Conservation (phyloP, 2,888 invertebrate species). For the Aquatica leii region DNA sequence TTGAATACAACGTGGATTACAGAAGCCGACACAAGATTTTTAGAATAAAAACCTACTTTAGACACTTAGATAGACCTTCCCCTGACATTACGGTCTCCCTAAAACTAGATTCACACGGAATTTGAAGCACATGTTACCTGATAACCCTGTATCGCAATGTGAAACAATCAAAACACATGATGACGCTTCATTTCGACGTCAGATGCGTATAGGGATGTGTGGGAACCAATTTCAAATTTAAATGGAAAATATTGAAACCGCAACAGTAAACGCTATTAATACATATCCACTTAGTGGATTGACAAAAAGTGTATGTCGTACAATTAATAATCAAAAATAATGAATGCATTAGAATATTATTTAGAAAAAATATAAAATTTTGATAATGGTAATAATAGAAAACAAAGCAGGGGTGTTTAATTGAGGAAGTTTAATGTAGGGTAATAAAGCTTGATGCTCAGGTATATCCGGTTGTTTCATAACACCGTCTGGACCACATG, state of each 20-base stretch:
- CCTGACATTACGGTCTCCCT: conserved; percentile 9
- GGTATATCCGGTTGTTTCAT: conserved; percentile 34
- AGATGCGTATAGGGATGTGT: conserved; percentile 34
- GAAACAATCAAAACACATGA: conserved; percentile 30
- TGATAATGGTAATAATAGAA: not conserved
- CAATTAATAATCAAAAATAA: too few relatives aligned
- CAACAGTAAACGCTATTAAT: not conserved
- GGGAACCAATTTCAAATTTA: conserved; percentile 18
- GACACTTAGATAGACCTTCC: too few relatives aligned
- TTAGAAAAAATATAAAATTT: too few relatives aligned
- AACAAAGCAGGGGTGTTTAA: conserved; percentile 9
- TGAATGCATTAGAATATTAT: too few relatives aligned
- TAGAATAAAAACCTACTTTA: too few relatives aligned
- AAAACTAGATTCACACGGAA: conserved; percentile 31
- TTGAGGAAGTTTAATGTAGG: conserved; percentile 17
- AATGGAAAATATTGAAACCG: not conserved
- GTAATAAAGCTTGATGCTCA: conserved; percentile 23
- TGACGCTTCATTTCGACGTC: conserved; percentile 25
- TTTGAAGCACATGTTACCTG: conserved; percentile 30
- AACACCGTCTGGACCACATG: conserved; percentile 39
- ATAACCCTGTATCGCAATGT: conserved; percentile 29
- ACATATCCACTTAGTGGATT: too few relatives aligned
- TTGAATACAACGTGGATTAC: too few relatives aligned
- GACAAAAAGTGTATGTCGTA: too few relatives aligned
- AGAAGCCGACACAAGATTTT: too few relatives aligned